Evolutionary conservation across 2,888 invertebrate species (phyloP).

Genomic region (Drosophila siamana): DNA sequence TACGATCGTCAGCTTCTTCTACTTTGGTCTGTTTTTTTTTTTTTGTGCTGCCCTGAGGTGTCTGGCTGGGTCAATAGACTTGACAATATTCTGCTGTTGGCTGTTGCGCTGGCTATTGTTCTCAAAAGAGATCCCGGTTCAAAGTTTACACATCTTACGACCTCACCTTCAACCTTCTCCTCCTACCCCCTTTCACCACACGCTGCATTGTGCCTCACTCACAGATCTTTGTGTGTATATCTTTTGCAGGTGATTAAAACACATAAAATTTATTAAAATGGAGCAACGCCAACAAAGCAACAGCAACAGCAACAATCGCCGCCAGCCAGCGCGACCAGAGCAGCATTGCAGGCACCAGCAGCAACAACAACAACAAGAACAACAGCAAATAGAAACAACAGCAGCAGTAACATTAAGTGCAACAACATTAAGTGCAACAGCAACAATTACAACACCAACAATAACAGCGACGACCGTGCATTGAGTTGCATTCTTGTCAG

Average conservation of each 20-base stretch:
- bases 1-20: constrained; percentile 6
- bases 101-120: constrained; percentile 31
- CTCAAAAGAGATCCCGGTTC: constrained; percentile 34
- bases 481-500: constrained; percentile 27
- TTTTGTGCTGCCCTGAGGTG: not conserved
- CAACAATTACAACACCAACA: constrained; percentile 33
- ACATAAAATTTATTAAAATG: constrained; percentile 40
- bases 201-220: constrained; percentile 41
- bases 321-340: constrained; percentile 27
- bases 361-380: constrained; percentile 24
- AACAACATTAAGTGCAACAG: constrained; percentile 15
- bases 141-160: constrained; percentile 1
- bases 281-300: constrained; percentile 43
- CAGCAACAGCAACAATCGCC: constrained; percentile 42
- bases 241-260: constrained; percentile 65
- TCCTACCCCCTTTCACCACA: not conserved
- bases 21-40: not conserved
- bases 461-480: constrained; percentile 35
- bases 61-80: constrained; percentile 61
- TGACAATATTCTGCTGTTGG: constrained; percentile 12
- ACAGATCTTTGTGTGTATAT: constrained; percentile 55
- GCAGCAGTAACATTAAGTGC: constrained; percentile 18
- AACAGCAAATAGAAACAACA: constrained; percentile 21
- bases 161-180: not conserved
- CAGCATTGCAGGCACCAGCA: constrained; percentile 36